phyloP scores from a whole-genome alignment of 2,888 invertebrate genomes.

The Drosophila picticornis region DNA sequence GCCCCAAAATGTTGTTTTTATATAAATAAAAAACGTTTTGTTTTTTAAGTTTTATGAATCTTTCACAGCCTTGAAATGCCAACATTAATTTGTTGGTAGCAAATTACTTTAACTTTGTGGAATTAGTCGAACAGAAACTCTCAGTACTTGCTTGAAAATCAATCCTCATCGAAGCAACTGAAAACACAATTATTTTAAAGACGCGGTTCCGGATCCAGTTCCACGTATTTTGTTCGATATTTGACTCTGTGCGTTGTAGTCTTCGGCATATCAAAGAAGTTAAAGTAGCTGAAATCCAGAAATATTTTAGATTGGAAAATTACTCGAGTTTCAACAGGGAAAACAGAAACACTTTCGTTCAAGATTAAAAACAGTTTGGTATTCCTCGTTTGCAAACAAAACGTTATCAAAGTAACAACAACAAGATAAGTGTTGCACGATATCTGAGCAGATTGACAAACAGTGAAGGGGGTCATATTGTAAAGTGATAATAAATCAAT shows the following conservation, averaged over 20 bases:
- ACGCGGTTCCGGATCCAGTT: no score
- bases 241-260: no score
- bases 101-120: not conserved
- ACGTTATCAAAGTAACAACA: conserved; percentile 4
- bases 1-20: not conserved
- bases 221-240: no score
- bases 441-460: conserved; percentile 23
- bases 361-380: not conserved
- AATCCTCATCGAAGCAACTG: no score
- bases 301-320: not conserved
- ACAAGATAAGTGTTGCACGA: not conserved
- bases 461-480: conserved; percentile 1
- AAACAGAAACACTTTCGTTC: not conserved
- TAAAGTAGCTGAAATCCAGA: not conserved
- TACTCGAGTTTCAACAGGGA: not conserved
- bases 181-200: no score
- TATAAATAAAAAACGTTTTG: no score
- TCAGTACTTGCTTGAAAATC: not conserved
- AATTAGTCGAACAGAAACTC: not conserved
- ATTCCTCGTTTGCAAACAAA: not conserved
- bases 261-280: no score
- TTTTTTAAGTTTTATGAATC: not conserved
- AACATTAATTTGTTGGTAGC: not conserved
- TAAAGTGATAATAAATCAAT: not conserved
- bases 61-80: not conserved